Base-by-base conservation (phyloP, 92 coral and sea anemone genomes). In the Blastomussa wellsi region DNA sequence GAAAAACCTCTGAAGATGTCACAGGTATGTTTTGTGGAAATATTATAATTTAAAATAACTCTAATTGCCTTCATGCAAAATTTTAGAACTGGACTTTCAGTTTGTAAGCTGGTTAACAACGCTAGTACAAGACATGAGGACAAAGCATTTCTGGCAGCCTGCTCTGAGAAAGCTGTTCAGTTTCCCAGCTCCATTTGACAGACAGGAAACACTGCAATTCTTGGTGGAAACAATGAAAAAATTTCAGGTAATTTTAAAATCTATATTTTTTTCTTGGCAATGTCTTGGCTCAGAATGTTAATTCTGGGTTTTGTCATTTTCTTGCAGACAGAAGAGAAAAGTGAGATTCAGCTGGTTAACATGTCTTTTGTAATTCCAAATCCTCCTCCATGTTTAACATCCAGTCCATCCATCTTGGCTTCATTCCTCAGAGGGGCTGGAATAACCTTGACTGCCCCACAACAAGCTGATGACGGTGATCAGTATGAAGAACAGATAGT, bases 71-170 rank as follows among this genome's bases (percentile, higher is more conserved):
- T 20, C 22, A 33, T 31, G 5, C 70, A 33, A 31, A 15, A 74
- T 44, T 74, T 60, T 76, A 94, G 98, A 89, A 48, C 91, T 94
- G n/a, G 98, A 94, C 86, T 93, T 92, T 82, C 95, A 92, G 37
- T 94, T 90, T 80, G 79, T 84, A 22, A 42, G 57, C 13, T 78
- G 92, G 92, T 68, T 92, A n/a, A 79, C 81, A n/a, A 72, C 87
- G 11, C 47, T 79, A 49, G 53, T 94, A 20, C 89, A 74, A 74
- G 78, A 52, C 24, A 92, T 94, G 98, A 92, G 82, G 55, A 92
- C 93, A 26, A 94, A 74, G 47, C 89, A 74, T 55, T 26, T 88
- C 31, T 92, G 95, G 91, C 98, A 92, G 49, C 93, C 93, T 76
- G 95, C 95, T 29, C 48, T 94, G 69, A 79, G 86, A 82, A 86